Evolutionary conservation across 2,888 invertebrate species (phyloP).

Genomic region (Odontocolon sp.): DNA sequence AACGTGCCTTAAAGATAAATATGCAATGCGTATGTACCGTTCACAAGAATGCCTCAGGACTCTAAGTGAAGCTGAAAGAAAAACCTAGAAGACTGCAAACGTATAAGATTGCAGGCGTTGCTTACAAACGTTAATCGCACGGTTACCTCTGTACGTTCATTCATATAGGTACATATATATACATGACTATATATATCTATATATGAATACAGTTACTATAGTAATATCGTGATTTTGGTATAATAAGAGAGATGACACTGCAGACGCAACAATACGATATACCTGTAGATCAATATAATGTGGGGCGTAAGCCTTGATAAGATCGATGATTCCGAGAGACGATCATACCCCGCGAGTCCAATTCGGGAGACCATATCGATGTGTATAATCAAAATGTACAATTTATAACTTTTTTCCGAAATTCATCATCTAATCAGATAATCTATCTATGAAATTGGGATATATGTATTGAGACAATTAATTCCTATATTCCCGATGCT

Average conservation of each 20-base stretch:
- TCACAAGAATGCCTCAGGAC: conserved; percentile 9
- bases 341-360: no score
- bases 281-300: conserved; percentile 8
- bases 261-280: conserved; percentile 22
- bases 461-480: no score
- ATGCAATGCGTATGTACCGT: conserved; percentile 15
- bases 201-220: background rate
- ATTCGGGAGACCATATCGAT: no score
- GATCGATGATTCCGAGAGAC: background rate
- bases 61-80: conserved; percentile 32
- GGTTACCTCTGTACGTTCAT: background rate
- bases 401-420: no score
- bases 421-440: no score
- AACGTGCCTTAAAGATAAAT: conserved; percentile 54
- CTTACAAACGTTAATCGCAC: background rate
- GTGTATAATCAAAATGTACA: no score
- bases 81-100: conserved; percentile 1
- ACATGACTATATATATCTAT: background rate
- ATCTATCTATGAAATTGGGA: no score
- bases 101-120: background rate
- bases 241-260: conserved; percentile 16
- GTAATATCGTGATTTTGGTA: background rate
- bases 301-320: background rate
- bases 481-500: no score
- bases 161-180: background rate